These are phyloP conservation scores for Dicyrtoma fusca DNA, from an alignment of 2,888 invertebrate species.

Conservation along the genomic window DNA sequence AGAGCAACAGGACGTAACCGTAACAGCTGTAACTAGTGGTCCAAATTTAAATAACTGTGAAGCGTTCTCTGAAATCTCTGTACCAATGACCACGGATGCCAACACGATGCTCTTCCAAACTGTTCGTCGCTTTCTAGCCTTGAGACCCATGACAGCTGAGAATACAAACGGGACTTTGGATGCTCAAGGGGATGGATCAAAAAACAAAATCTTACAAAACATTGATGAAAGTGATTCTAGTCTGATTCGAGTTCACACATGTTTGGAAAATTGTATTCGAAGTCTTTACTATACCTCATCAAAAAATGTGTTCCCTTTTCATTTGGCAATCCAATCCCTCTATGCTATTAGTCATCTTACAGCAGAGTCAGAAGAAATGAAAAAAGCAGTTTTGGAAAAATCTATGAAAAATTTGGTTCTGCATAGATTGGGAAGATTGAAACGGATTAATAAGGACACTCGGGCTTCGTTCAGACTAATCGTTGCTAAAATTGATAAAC, in stretches of 20 bases:
- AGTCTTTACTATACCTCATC: neutral
- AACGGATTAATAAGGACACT: neutral
- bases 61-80: slow-evolving; percentile 13
- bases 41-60: neutral
- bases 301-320: slow-evolving; percentile 19
- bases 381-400: neutral
- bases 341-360: slow-evolving; percentile 21
- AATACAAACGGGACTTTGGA: neutral
- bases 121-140: slow-evolving; percentile 16
- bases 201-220: too few species aligned
- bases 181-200: neutral
- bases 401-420: slow-evolving; percentile 8
- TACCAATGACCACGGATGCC: slow-evolving; percentile 5
- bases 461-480: neutral
- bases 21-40: neutral
- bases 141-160: slow-evolving; percentile 4
- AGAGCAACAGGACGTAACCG: neutral
- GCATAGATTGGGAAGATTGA: neutral
- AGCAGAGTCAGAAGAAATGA: neutral
- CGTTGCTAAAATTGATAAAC: slow-evolving; percentile 1
- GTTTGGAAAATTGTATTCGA: slow-evolving; percentile 1
- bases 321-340: slow-evolving; percentile 11
- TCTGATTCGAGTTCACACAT: neutral
- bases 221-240: neutral
- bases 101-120: slow-evolving; percentile 18